Conservation (phyloP, 2,113 vertebrate genomes). For the Hippocampus abdominalis region DNA sequence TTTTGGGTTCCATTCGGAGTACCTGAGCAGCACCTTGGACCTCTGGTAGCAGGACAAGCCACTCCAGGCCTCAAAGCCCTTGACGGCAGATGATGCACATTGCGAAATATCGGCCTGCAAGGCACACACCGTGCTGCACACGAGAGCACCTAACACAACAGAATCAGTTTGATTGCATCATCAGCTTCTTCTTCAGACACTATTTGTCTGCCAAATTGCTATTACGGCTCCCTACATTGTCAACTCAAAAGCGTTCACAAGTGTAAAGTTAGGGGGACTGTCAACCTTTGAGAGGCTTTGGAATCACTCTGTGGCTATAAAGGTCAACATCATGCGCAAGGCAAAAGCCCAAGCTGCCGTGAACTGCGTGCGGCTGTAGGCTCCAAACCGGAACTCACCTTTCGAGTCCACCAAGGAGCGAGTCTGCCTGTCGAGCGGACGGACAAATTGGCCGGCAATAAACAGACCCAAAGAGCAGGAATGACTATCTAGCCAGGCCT, state of each 20-base stretch:
- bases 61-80: slow-evolving; percentile 59
- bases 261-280: no score
- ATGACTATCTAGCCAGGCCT: slow-evolving; percentile 73
- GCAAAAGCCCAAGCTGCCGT: not conserved
- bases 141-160: slow-evolving; percentile 38
- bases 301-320: no score
- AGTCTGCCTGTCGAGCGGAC: slow-evolving; percentile 43
- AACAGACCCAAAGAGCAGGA: slow-evolving; percentile 65
- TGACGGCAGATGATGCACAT: slow-evolving; percentile 49
- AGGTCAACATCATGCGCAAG: no score
- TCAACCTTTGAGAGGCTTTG: no score
- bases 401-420: slow-evolving; percentile 45
- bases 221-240: no score
- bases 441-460: slow-evolving; percentile 60
- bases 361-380: not conserved
- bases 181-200: not conserved
- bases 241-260: no score
- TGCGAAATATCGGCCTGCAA: slow-evolving; percentile 55
- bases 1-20: not conserved
- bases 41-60: slow-evolving; percentile 55
- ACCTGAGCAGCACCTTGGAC: slow-evolving; percentile 69
- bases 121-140: slow-evolving; percentile 60
- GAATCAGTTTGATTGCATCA: not conserved
- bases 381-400: slow-evolving; percentile 48
- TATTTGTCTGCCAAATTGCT: no score